Evolutionary conservation across 2,888 invertebrate species (phyloP).

Genomic region (Eupithecia tripunctaria): DNA sequence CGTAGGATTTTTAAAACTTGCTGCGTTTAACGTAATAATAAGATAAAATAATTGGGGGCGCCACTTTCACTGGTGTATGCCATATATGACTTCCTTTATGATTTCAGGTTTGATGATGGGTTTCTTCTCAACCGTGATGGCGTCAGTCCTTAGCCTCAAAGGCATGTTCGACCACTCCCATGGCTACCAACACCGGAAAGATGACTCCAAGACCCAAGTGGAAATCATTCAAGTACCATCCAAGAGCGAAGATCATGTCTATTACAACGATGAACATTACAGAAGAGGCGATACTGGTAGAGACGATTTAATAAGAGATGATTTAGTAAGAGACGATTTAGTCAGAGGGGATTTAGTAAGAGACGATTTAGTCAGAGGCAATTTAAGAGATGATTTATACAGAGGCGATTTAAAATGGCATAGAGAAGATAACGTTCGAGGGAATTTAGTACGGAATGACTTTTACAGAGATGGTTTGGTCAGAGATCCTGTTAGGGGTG

Average conservation of each 20-base stretch:
- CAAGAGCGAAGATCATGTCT: slow-evolving; percentile 68
- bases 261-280: slow-evolving; percentile 71
- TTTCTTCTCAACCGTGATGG: slow-evolving; percentile 81
- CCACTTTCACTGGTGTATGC: too few relatives aligned
- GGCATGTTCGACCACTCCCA: slow-evolving; percentile 76
- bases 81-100: not conserved
- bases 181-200: slow-evolving; percentile 67
- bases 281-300: slow-evolving; percentile 45
- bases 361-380: slow-evolving; percentile 2
- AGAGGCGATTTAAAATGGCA: slow-evolving; percentile 2
- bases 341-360: slow-evolving; percentile 10
- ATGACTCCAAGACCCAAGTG: slow-evolving; percentile 70
- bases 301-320: slow-evolving; percentile 1
- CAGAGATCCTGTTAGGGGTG: slow-evolving; percentile 5
- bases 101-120: slow-evolving; percentile 74
- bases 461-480: slow-evolving; percentile 9
- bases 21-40: too few relatives aligned
- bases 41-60: too few relatives aligned
- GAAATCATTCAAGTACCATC: slow-evolving; percentile 74
- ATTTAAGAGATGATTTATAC: slow-evolving; percentile 5
- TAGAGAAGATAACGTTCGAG: slow-evolving; percentile 10
- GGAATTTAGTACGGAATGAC: slow-evolving; percentile 1
- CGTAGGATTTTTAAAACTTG: too few relatives aligned
- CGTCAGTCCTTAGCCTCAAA: slow-evolving; percentile 86
- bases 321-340: slow-evolving; percentile 17